Base-by-base conservation (phyloP, 1,140 invertebrate species). In the Neotoxoptera formosana region DNA sequence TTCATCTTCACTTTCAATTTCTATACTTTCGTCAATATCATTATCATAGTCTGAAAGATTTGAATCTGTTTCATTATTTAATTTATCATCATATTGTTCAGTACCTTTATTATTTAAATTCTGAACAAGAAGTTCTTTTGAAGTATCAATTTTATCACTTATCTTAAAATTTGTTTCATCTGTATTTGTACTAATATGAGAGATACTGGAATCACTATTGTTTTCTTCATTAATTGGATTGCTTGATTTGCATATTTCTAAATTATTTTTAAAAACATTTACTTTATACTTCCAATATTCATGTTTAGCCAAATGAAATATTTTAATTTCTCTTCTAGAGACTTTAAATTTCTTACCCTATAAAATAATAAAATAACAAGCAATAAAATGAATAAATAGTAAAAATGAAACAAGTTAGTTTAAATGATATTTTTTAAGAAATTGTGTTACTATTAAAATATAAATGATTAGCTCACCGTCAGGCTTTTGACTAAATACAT, bases 221-320 rank as follows among this genome's bases (percentile, higher is more conserved):
- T 51, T 92, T 23, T 81, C 47, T 48, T 91, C 67, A 23, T 91
- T 81, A 34, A 2, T 34, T 92, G 51, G 60, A 60, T 45, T 90
- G 1, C 2, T 90, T 60, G 17, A 25, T 30, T n/a, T 25, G 25
- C 90, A 92, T 8, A 92, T 25, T 81, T 81, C 21, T 17, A 48
- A 51, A 51, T 30, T 92, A 2, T 47, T 92, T 83, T 92, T 92
- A 36, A 83, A 6, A 83, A 92, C 51, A 48, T 48, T 92, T 25
- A 92, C 90, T 81, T 51, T 81, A 51, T 47, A 25, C 20, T 48
- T 51, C 45, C 36, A 83, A 53, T 51, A 9, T 81, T 76, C 60
- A n/a, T 7, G 8, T 34, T 47, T 60, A 7, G 17, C 20, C 11
- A 36, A 34, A 36, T 76, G 45, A 9, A 34, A 21, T 83, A 83